Base-by-base conservation (phyloP, 1,140 invertebrate species). In the Maconellicoccus hirsutus region DNA sequence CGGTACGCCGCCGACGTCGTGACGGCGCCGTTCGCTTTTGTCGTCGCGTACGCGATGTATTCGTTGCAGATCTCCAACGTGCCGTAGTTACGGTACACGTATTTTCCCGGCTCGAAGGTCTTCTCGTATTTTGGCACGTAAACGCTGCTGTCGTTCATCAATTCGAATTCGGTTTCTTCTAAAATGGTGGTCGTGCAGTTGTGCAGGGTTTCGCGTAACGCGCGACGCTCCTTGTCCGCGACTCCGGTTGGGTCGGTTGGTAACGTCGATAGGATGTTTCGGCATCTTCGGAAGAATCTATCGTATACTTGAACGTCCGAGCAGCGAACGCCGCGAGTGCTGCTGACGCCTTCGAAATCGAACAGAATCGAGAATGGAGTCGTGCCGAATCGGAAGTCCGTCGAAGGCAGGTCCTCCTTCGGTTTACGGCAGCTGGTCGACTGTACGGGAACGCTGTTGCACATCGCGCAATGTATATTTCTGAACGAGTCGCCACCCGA, bases 381-480 rank as follows among this genome's bases (percentile, higher is more conserved):
- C 6, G 21, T 4, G 16, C 25, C 61, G 7, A 25, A 16, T 23
- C 22, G 77, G 76, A 85, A 80, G 75, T 80, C 75, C 70, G 78
- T 59, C 69, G 29, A 74, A 76, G 29, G 2, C 74, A 75, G 12
- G 74, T 66, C 27, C 75, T 70, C 23, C 69, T 70, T 7, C 61
- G 25, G 71, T 27, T 71, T 71, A 6, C 75, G 71, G 73, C 83
- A 82, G 42, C 73, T 73, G 23, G 81, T 69, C 69, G 79, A 70
- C 71, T 82, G 80, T 29, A 81, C 73, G 1, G 74, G 73, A 0
- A 79, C 80, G 21, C 79, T 75, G 73, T 86, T 83, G 75, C 85
- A 86, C 10, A 81, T 72, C 3, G 84, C 84, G 75, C 85, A 86
- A 73, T 85, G 83, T 0, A 80, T 75, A 73, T 86, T 86, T 73